Percentiles rank a stretch among this genome's conserved stretches.
Conservation (phyloP, 2,888 invertebrate species). For the Tiphia femorata region DNA sequence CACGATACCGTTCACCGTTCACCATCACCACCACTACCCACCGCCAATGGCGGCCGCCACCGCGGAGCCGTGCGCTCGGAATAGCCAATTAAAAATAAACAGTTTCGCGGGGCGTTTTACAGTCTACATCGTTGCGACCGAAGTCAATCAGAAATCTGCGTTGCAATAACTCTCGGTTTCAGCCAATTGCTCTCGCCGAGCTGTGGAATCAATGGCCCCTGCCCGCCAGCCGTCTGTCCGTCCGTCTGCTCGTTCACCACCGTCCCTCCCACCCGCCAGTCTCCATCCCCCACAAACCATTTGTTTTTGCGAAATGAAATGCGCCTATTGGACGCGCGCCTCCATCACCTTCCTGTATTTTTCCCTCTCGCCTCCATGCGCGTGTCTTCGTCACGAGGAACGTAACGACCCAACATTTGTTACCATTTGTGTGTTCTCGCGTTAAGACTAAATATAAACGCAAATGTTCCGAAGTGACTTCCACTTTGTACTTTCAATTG, state of each 20-base stretch:
- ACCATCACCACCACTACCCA: too few relatives aligned
- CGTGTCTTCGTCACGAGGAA: too few relatives aligned
- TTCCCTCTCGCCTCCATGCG: too few relatives aligned
- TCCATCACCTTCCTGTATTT: too few relatives aligned
- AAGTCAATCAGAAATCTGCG: slow-evolving; percentile 24
- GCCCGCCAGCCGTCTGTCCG: slow-evolving; percentile 31
- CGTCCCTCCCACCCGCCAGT: slow-evolving; percentile 40
- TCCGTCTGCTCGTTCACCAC: slow-evolving; percentile 9
- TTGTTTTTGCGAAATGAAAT: neutral
- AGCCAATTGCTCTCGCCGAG: slow-evolving; percentile 35
- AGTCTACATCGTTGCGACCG: neutral
- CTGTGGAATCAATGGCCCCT: slow-evolving; percentile 32
- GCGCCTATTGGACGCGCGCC: neutral
- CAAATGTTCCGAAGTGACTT: neutral
- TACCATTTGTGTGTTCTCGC: too few relatives aligned
- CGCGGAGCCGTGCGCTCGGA: slow-evolving; percentile 17
- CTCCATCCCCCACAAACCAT: neutral
- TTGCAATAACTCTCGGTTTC: slow-evolving; percentile 27
- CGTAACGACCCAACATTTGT: too few relatives aligned
- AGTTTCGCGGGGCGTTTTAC: slow-evolving; percentile 9
- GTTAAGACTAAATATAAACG: too few relatives aligned
- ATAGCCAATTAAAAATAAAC: slow-evolving; percentile 44
- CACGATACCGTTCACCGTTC: too few relatives aligned
- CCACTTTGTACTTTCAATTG: neutral
- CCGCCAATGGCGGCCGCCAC: too few relatives aligned